phyloP scores from a whole-genome alignment of 2,797 vertebrate species.

The Periophthalmus magnuspinnatus region DNA sequence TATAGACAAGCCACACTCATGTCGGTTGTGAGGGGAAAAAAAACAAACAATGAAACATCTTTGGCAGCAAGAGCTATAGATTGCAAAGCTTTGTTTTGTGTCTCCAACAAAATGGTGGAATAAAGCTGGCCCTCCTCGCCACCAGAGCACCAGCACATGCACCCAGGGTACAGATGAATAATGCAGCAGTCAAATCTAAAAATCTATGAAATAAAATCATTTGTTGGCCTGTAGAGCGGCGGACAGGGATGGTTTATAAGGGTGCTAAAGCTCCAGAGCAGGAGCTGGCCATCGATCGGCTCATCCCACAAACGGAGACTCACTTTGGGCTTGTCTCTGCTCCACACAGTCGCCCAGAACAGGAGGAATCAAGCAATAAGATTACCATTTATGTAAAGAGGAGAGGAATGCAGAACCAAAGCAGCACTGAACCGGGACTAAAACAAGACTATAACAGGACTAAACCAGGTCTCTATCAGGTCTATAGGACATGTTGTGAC shows the following conservation, averaged over 20 bases:
- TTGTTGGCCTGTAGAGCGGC: conserved; percentile 65
- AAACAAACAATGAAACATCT: neutral
- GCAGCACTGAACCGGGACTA: too few species aligned
- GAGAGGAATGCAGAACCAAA: neutral
- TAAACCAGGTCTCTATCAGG: neutral
- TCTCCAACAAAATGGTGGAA: conserved; percentile 29
- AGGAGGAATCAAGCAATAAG: neutral
- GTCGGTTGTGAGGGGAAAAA: conserved; percentile 16
- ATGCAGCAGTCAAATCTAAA: conserved; percentile 71
- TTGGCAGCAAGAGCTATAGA: conserved; percentile 31
- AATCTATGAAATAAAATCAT: conserved; percentile 75
- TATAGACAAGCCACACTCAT: conserved; percentile 61
- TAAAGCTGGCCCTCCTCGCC: neutral
- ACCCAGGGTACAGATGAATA: conserved; percentile 66
- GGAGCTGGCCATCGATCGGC: conserved; percentile 64
- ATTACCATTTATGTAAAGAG: neutral
- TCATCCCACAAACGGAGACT: conserved; percentile 63
- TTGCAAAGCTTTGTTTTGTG: conserved; percentile 52
- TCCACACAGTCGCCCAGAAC: neutral
- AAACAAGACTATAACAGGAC: neutral
- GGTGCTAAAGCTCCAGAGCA: conserved; percentile 64
- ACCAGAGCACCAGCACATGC: conserved; percentile 3
- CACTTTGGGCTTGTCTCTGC: conserved; percentile 42
- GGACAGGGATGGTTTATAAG: conserved; percentile 70
- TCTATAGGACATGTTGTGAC: too few species aligned